Base-by-base conservation (phyloP, 2,113 vertebrate genomes). In the Irena cyanogastra region DNA sequence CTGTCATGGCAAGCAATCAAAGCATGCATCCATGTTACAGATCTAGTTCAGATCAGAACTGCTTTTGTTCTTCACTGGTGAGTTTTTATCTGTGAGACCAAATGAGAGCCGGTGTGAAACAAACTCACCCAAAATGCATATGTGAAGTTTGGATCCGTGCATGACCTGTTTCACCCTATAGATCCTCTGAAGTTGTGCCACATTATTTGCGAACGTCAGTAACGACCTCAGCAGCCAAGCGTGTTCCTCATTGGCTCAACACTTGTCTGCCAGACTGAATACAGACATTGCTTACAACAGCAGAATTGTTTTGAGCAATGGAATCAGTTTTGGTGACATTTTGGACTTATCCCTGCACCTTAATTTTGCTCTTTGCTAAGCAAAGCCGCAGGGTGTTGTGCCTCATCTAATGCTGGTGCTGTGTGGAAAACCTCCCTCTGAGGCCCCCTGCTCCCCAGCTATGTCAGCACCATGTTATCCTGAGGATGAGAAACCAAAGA, bases 141-240 rank as follows among this genome's bases (percentile, higher is more conserved):
- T 49, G 19, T 80, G 68, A 33, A 53, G 74, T 81, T 61, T 53
- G n/a, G 13, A 15, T 41, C 41, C 0, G 0, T 80, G 22, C 41
- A 53, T 0, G 1, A 76, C 33, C 22, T 45, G 6, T 86, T 91
- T 83, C 54, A 81, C 28, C 11, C 37, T 37, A 66, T 15, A 76
- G 49, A 49, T 41, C 19, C 65, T 26, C 66, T 31, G 71, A 75
- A 68, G 75, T 39, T 54, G 15, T 64, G 23, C 33, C 37, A 30
- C 13, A 1, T 37, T 80, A 33, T 69, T 57, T 92, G 23, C 0
- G 0, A 39, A 39, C 14, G 22, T 45, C 45, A 22, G 6, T 41
- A 45, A 60, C 0, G 70, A 8, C 35, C 33, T 71, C 18, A 13
- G 69, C 0, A 14, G 31, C 23, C 33, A 68, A 60, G 9, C 0